Percentiles rank a stretch among this genome's conserved stretches.
Conservation (phyloP, 2,888 invertebrate genomes). For the Apodemia mormo region DNA sequence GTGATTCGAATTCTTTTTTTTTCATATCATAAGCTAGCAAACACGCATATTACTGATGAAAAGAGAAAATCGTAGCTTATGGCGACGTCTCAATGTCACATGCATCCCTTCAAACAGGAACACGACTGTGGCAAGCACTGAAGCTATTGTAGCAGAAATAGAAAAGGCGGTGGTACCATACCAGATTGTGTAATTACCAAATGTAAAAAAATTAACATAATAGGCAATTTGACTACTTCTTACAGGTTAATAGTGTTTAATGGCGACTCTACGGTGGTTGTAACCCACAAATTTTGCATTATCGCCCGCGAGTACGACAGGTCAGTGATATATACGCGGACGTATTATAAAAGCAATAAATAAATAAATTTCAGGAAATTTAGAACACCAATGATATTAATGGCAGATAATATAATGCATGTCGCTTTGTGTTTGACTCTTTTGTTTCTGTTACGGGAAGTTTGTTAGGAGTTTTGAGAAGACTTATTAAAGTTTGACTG, state of each 20-base stretch:
- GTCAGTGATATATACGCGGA: constrained; percentile 75
- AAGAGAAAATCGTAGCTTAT: too few relatives aligned
- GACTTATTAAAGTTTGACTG: too few relatives aligned
- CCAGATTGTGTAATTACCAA: too few relatives aligned
- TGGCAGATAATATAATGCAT: constrained; percentile 64
- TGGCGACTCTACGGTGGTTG: constrained; percentile 48
- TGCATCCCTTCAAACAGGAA: too few relatives aligned
- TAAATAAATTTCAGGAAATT: constrained; percentile 78
- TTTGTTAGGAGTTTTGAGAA: background rate
- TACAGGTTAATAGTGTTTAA: background rate
- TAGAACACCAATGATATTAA: constrained; percentile 73
- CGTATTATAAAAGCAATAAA: constrained; percentile 81
- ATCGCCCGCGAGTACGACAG: constrained; percentile 78
- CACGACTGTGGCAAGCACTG: too few relatives aligned
- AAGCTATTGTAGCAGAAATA: too few relatives aligned
- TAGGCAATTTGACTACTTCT: background rate
- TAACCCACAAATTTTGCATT: constrained; percentile 73
- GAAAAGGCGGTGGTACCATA: too few relatives aligned
- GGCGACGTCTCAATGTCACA: too few relatives aligned
- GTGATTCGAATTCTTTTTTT: too few relatives aligned
- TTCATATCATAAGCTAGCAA: too few relatives aligned
- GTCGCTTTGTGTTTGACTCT: constrained; percentile 41
- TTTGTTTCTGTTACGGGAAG: constrained; percentile 20
- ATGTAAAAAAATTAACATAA: background rate
- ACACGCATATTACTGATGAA: too few relatives aligned